These are phyloP conservation scores for Drosophila anomalata DNA, from an alignment of 2,888 invertebrate species.

Conservation along the genomic window DNA sequence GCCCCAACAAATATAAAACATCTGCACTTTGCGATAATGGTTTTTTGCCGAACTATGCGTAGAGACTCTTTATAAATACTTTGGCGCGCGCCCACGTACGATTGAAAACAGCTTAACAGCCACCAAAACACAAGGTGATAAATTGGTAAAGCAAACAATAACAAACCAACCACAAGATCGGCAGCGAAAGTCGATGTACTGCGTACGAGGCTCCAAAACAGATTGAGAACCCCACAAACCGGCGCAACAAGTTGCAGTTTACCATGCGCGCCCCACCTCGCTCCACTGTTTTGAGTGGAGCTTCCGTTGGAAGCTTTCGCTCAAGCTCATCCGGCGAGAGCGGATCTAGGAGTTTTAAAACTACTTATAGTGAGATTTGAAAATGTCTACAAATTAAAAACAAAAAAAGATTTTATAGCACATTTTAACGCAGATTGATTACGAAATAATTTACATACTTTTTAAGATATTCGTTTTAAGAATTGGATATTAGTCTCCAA, in stretches of 20 bases:
- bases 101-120: slow-evolving; percentile 30
- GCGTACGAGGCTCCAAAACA: slow-evolving; percentile 44
- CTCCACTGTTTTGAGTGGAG: not conserved
- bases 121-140: slow-evolving; percentile 7
- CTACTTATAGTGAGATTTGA: not conserved
- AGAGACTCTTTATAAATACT: slow-evolving; percentile 53
- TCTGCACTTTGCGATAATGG: slow-evolving; percentile 13
- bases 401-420: no score
- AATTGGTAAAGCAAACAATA: slow-evolving; percentile 29
- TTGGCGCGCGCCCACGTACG: slow-evolving; percentile 51
- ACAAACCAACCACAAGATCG: slow-evolving; percentile 54
- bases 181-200: slow-evolving; percentile 23
- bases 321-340: slow-evolving; percentile 8
- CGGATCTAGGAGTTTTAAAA: not conserved
- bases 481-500: no score
- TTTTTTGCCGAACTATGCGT: slow-evolving; percentile 21
- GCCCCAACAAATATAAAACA: slow-evolving; percentile 8
- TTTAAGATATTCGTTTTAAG: no score
- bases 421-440: no score
- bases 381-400: not conserved
- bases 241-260: slow-evolving; percentile 64
- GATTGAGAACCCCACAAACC: slow-evolving; percentile 55
- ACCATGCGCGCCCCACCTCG: slow-evolving; percentile 23
- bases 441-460: no score
- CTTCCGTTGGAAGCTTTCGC: slow-evolving; percentile 17